A percentile compares a stretch with the other conserved stretches of the same genome.
Evolutionary conservation across 2,113 vertebrate species (phyloP).

Genomic region (Aldabrachelys gigantea): DNA sequence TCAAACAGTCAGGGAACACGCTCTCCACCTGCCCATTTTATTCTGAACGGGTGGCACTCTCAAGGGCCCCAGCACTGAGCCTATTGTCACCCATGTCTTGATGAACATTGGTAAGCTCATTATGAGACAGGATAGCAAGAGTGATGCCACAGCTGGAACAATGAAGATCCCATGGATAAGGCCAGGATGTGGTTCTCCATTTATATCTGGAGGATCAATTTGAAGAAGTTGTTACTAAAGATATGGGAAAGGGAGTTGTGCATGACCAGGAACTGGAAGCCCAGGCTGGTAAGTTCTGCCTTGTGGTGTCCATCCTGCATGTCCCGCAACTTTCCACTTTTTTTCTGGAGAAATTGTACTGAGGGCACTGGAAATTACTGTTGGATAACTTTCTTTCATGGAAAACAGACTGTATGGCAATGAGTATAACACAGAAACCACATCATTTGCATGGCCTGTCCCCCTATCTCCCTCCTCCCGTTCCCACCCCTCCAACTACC

Average conservation of each 20-base stretch:
- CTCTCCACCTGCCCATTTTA: neutral
- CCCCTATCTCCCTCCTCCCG: neutral
- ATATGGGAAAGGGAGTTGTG: neutral
- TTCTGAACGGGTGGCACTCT: neutral
- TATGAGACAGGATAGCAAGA: neutral
- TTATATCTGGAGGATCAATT: neutral
- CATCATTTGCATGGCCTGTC: neutral
- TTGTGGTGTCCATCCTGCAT: neutral
- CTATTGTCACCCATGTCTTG: neutral
- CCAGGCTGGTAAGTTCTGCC: neutral
- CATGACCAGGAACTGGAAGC: neutral
- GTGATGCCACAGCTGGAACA: neutral
- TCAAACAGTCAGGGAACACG: neutral
- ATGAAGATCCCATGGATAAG: neutral
- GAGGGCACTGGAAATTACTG: neutral
- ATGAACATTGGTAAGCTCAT: neutral
- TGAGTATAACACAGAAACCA: neutral
- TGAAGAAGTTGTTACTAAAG: neutral
- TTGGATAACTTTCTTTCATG: neutral
- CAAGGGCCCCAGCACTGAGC: neutral
- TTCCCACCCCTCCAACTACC: neutral
- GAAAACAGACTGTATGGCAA: neutral
- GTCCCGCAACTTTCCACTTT: neutral
- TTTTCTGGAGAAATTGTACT: neutral
- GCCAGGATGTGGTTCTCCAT: neutral